A percentile compares a stretch with the other conserved stretches of the same genome.
phyloP scores from a whole-genome alignment of 2,113 vertebrate species.

The Petrocephalus zakoni region DNA sequence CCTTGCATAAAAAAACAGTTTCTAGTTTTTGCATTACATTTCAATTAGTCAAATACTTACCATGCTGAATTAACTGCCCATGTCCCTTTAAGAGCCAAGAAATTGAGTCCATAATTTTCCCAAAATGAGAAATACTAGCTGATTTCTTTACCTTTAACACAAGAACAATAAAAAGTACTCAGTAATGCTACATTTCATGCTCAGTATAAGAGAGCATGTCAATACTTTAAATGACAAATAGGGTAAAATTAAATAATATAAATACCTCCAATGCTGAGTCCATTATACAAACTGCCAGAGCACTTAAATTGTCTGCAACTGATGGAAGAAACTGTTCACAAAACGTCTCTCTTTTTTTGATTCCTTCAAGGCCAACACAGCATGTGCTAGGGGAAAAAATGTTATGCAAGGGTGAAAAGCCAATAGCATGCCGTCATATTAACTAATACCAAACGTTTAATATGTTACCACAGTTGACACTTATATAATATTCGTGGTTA shows the following conservation, averaged over 20 bases:
- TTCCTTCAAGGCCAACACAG: slow-evolving; percentile 71
- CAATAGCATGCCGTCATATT: not conserved
- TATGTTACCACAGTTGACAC: not conserved
- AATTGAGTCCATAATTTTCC: slow-evolving; percentile 71
- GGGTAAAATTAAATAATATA: not conserved
- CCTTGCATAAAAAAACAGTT: not conserved
- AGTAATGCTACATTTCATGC: not conserved
- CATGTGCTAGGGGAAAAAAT: slow-evolving; percentile 56
- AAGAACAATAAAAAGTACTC: not conserved
- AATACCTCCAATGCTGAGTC: slow-evolving; percentile 30
- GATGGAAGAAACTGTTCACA: slow-evolving; percentile 67
- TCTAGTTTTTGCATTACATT: not conserved
- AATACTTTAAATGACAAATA: not conserved
- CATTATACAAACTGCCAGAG: slow-evolving; percentile 63
- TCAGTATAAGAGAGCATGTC: not conserved
- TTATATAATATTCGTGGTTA: not conserved
- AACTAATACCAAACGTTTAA: not conserved
- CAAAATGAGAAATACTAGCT: slow-evolving; percentile 64
- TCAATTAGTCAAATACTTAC: slow-evolving; percentile 53
- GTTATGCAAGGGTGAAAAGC: not conserved
- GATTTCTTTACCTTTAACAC: slow-evolving; percentile 64
- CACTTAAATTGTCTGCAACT: slow-evolving; percentile 61
- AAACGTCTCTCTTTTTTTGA: slow-evolving; percentile 67
- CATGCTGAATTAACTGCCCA: slow-evolving; percentile 60
- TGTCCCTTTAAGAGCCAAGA: slow-evolving; percentile 71